Conservation (phyloP, 2,797 vertebrate species). For the Sphenopsis melanotis region DNA sequence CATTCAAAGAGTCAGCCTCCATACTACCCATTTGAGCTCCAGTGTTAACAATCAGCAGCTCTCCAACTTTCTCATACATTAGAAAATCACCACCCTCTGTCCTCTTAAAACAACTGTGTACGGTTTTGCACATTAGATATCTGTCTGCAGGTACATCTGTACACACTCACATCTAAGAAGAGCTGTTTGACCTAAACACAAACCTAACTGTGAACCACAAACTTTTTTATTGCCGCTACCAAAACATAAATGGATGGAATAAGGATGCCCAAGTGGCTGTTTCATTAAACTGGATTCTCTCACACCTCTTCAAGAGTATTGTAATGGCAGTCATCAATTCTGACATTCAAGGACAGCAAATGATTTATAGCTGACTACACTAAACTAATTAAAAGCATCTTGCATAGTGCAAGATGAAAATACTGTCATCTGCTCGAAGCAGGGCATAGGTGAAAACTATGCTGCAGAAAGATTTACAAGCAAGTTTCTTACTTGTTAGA, state of each 20-base stretch:
- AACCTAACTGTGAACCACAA: neutral
- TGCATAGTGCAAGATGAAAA: constrained; percentile 13
- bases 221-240: neutral
- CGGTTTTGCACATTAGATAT: neutral
- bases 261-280: constrained; percentile 12
- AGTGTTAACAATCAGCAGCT: neutral
- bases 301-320: neutral
- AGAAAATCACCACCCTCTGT: neutral
- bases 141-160: neutral
- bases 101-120: neutral
- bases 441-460: constrained; percentile 15
- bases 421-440: neutral
- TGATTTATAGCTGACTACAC: constrained; percentile 25
- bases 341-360: constrained; percentile 9
- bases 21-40: neutral
- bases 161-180: neutral
- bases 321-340: constrained; percentile 26
- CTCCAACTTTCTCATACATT: neutral
- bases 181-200: neutral
- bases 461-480: neutral
- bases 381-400: constrained; percentile 26
- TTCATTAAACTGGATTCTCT: constrained; percentile 25
- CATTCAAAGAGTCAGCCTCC: neutral
- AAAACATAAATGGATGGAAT: neutral
- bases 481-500: constrained; percentile 40